Percentiles rank a stretch among this genome's conserved stretches.
These are phyloP conservation scores for Drosophila quasianomalipes DNA, from an alignment of 2,888 invertebrate species.

Conservation along the genomic window DNA sequence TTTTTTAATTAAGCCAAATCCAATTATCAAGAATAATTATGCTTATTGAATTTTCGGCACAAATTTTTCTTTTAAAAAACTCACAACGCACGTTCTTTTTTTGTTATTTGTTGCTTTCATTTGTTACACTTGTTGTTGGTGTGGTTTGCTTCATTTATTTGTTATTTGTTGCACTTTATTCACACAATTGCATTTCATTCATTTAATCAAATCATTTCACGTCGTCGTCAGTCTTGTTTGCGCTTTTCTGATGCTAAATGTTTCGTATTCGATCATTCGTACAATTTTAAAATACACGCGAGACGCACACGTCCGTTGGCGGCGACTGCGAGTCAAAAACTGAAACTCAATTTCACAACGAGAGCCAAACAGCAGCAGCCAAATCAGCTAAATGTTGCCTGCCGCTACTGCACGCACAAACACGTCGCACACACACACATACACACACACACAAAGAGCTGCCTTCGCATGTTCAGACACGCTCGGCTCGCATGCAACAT, in stretches of 20 bases:
- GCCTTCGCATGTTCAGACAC: constrained; percentile 48
- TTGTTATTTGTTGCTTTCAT: constrained; percentile 5
- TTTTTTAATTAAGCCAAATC: constrained; percentile 42
- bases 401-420: constrained; percentile 26
- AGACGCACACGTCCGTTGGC: constrained; percentile 68
- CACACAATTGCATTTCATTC: constrained; percentile 26
- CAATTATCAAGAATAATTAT: constrained; percentile 48
- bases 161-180: constrained; percentile 24
- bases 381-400: constrained; percentile 35
- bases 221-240: constrained; percentile 52
- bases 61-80: constrained; percentile 5
- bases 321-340: constrained; percentile 75
- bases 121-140: constrained; percentile 29
- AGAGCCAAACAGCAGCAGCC: constrained; percentile 38
- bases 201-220: constrained; percentile 28
- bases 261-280: constrained; percentile 70
- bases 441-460: not conserved
- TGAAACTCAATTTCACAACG: constrained; percentile 60
- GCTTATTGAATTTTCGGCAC: constrained; percentile 29
- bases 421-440: constrained; percentile 1
- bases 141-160: constrained; percentile 19
- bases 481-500: constrained; percentile 53
- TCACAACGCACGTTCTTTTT: constrained; percentile 13
- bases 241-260: constrained; percentile 38
- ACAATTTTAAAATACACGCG: constrained; percentile 49